Evolutionary conservation across 1,140 invertebrate genomes (phyloP).

Genomic region (Leptinotarsa texana): DNA sequence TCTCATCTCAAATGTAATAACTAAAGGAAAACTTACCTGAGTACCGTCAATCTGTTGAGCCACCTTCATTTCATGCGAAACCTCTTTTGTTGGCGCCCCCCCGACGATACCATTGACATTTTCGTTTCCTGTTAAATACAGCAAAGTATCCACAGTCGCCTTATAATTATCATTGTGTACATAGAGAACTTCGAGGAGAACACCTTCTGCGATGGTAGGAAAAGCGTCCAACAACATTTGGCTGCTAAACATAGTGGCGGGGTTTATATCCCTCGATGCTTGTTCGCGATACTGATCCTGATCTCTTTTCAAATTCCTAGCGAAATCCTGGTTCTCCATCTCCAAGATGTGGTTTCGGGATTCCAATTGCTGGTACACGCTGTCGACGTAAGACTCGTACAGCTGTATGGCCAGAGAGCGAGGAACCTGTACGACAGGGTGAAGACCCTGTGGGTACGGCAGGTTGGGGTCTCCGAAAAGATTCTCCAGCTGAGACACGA

Average conservation of each 20-base stretch:
- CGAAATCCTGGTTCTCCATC: slow-evolving; percentile 68
- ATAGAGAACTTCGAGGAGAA: slow-evolving; percentile 68
- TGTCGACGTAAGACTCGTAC: slow-evolving; percentile 71
- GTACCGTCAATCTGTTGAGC: slow-evolving; percentile 37
- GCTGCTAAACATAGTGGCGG: slow-evolving; percentile 62
- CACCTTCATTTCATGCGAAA: slow-evolving; percentile 45
- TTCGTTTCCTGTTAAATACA: slow-evolving; percentile 37
- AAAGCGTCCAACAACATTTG: slow-evolving; percentile 72
- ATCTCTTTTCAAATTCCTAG: slow-evolving; percentile 59
- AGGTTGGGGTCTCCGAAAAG: slow-evolving; percentile 60
- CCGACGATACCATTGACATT: slow-evolving; percentile 32
- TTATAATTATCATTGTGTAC: slow-evolving; percentile 67
- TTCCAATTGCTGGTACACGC: slow-evolving; percentile 67
- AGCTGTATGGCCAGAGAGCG: slow-evolving; percentile 66
- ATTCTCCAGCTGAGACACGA: slow-evolving; percentile 62
- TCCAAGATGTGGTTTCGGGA: slow-evolving; percentile 60
- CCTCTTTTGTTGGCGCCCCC: slow-evolving; percentile 43
- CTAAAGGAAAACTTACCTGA: slow-evolving; percentile 18
- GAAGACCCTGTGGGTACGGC: slow-evolving; percentile 57
- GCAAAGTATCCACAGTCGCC: slow-evolving; percentile 60
- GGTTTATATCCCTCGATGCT: slow-evolving; percentile 61
- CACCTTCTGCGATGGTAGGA: slow-evolving; percentile 66
- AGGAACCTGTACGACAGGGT: slow-evolving; percentile 68
- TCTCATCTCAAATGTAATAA: no score
- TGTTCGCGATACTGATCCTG: slow-evolving; percentile 58